Evolutionary conservation across 2,888 invertebrate species (phyloP).

Genomic region (Hemaris fuciformis): DNA sequence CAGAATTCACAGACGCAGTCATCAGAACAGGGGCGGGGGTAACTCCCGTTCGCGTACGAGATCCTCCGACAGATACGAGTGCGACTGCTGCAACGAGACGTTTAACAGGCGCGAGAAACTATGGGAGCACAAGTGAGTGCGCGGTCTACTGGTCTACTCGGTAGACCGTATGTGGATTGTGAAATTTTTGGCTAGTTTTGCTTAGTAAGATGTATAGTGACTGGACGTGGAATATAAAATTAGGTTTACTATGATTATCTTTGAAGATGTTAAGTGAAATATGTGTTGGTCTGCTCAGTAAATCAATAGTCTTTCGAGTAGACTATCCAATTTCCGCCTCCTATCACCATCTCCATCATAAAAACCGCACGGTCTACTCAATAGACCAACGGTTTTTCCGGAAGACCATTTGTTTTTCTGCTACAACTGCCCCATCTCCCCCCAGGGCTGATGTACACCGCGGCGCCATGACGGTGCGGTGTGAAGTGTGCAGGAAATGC

Average conservation of each 20-base stretch:
- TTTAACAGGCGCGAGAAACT: constrained; percentile 71
- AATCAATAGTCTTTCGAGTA: background rate
- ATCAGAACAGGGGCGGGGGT: constrained; percentile 59
- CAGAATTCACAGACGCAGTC: constrained; percentile 72
- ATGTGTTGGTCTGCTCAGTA: background rate
- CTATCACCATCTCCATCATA: too few relatives aligned
- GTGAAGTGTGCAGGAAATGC: constrained; percentile 72
- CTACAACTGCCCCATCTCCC: too few relatives aligned
- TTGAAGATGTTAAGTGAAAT: background rate
- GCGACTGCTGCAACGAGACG: constrained; percentile 69
- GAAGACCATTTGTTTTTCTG: too few relatives aligned
- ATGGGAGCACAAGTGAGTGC: constrained; percentile 66
- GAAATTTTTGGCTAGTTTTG: background rate
- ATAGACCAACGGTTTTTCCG: background rate
- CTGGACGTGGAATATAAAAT: too few relatives aligned
- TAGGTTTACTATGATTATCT: too few relatives aligned
- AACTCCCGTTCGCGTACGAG: constrained; percentile 55
- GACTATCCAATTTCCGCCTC: too few relatives aligned
- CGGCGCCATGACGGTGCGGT: constrained; percentile 74
- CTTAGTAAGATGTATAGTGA: background rate
- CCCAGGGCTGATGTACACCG: constrained; percentile 70
- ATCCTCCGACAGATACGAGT: constrained; percentile 67
- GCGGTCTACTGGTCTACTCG: constrained; percentile 19
- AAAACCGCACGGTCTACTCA: background rate
- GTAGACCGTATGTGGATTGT: background rate